Percentiles rank a stretch among this genome's conserved stretches.
These are phyloP conservation scores for Melanostoma scalare DNA, from an alignment of 2,888 invertebrate genomes.

Conservation along the genomic window DNA sequence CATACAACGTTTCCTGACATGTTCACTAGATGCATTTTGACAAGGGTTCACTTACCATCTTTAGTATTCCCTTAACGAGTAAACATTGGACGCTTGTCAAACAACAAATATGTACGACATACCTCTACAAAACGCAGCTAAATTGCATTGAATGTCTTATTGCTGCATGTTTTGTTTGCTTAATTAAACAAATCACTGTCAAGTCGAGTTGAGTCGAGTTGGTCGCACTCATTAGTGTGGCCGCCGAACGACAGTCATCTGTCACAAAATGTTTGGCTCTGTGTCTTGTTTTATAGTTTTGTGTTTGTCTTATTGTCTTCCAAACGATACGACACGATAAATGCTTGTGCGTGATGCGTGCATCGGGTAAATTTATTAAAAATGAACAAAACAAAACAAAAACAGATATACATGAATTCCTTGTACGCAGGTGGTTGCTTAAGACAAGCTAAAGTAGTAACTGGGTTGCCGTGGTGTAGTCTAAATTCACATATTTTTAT, in stretches of 20 bases:
- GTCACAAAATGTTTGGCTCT: constrained; percentile 60
- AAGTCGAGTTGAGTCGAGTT: constrained; percentile 7
- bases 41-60: constrained; percentile 27
- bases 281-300: constrained; percentile 60
- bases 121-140: neutral
- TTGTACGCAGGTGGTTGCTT: constrained; percentile 37
- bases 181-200: constrained; percentile 71
- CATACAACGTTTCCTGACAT: constrained; percentile 22
- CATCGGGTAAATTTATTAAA: constrained; percentile 33
- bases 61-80: constrained; percentile 46
- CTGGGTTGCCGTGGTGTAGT: constrained; percentile 1
- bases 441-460: neutral
- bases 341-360: constrained; percentile 61
- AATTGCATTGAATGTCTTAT: neutral
- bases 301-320: constrained; percentile 44
- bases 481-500: too few relatives aligned
- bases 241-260: constrained; percentile 69
- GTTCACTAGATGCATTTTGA: neutral
- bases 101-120: neutral
- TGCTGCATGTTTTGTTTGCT: constrained; percentile 65
- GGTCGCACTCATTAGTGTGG: constrained; percentile 65
- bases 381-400: constrained; percentile 13
- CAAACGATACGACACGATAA: constrained; percentile 7
- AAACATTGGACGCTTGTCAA: constrained; percentile 54
- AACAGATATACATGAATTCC: constrained; percentile 14